A percentile compares a stretch with the other conserved stretches of the same genome.
Evolutionary conservation across 2,797 vertebrate genomes (phyloP).

Genomic region (Malacoraja senta): DNA sequence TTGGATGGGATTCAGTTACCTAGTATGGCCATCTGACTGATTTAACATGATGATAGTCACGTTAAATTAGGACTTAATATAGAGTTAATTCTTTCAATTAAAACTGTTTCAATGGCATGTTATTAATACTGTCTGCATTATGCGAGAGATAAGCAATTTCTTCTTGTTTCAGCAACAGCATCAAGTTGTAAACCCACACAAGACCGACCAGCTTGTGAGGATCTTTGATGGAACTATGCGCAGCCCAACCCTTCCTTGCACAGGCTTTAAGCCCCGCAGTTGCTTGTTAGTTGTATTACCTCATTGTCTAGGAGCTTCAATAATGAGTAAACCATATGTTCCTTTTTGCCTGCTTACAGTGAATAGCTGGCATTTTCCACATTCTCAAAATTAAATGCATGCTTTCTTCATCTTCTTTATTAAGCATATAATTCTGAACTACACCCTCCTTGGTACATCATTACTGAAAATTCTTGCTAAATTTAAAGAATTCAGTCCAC

Average conservation of each 20-base stretch:
- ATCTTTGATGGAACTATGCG: background rate
- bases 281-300: constrained; percentile 18
- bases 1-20: background rate
- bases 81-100: constrained; percentile 1
- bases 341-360: constrained; percentile 24
- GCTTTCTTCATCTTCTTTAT: background rate
- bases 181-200: background rate
- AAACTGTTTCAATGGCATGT: background rate
- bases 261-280: constrained; percentile 16
- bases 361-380: constrained; percentile 4
- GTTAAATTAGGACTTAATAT: background rate
- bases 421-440: background rate
- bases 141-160: constrained; percentile 1
- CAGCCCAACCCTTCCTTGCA: background rate
- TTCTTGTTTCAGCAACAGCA: constrained; percentile 9
- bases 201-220: background rate
- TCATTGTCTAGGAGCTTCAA: constrained; percentile 31
- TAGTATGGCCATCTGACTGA: background rate
- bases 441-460: background rate
- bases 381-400: constrained; percentile 25
- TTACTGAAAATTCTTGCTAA: background rate
- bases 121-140: background rate
- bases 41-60: background rate
- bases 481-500: background rate
- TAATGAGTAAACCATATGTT: constrained; percentile 33